Conservation (phyloP, 2,113 vertebrate genomes). For the Barbus barbus region DNA sequence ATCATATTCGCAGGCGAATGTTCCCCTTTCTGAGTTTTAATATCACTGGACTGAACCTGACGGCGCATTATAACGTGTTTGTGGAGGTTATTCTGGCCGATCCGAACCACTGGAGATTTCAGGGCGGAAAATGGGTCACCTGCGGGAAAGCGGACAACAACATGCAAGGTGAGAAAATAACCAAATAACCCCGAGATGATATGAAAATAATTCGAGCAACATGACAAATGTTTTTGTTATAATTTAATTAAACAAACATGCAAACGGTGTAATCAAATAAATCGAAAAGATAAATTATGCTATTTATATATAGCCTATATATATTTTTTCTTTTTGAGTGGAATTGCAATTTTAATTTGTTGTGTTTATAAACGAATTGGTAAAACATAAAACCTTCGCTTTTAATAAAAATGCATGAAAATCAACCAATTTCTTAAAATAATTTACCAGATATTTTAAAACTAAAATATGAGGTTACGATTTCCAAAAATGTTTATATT, state of each 20-base stretch:
- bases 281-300: background rate
- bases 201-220: background rate
- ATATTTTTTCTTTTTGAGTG: background rate
- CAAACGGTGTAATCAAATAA: background rate
- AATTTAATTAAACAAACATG: background rate
- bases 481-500: background rate
- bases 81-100: slow-evolving; percentile 95
- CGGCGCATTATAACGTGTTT: slow-evolving; percentile 97
- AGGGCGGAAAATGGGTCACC: slow-evolving; percentile 98
- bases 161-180: slow-evolving; percentile 87
- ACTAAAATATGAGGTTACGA: background rate
- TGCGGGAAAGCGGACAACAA: slow-evolving; percentile 99
- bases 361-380: background rate
- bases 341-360: background rate
- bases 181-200: background rate
- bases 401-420: too few species aligned
- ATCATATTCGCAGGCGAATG: slow-evolving; percentile 83
- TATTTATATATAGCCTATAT: too few species aligned
- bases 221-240: background rate
- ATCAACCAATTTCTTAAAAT: background rate
- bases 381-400: background rate
- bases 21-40: slow-evolving; percentile 99
- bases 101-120: slow-evolving; percentile 98
- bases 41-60: slow-evolving; percentile 94
- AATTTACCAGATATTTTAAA: background rate